phyloP scores from a whole-genome alignment of 1,140 invertebrate genomes.

The Brachionus sp. region DNA sequence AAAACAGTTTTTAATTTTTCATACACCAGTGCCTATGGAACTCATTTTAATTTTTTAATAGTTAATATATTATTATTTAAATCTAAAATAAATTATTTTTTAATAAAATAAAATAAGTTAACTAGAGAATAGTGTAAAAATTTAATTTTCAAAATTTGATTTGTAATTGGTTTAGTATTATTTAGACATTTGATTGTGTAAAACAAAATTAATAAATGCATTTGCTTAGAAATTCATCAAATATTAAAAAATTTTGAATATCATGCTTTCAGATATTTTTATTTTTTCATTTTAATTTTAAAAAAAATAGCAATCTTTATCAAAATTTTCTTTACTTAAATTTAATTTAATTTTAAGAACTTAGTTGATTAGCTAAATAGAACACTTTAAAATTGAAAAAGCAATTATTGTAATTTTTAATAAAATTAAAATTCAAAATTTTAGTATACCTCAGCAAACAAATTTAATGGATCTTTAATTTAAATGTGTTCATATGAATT shows the following conservation, averaged over 20 bases:
- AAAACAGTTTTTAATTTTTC: background rate
- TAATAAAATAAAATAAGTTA: background rate
- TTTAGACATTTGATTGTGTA: background rate
- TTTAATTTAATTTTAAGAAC: background rate
- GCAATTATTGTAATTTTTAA: no score
- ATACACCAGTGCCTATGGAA: slow-evolving; percentile 45
- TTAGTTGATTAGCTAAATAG: background rate
- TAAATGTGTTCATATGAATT: no score
- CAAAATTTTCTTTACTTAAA: background rate
- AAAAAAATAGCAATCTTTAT: background rate
- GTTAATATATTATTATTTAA: background rate
- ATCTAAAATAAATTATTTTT: slow-evolving; percentile 22
- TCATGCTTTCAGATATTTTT: background rate
- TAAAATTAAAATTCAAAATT: no score
- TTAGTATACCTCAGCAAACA: no score
- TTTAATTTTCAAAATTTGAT: slow-evolving; percentile 33
- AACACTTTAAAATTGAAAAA: no score
- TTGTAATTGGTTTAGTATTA: slow-evolving; percentile 23
- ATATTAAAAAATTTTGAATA: background rate
- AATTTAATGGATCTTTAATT: no score
- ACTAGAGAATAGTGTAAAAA: background rate
- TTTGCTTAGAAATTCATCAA: background rate
- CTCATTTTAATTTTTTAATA: slow-evolving; percentile 29
- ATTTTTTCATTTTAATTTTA: background rate
- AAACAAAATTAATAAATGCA: slow-evolving; percentile 15